Evolutionary conservation across 1,140 invertebrate species (phyloP).

Genomic region (Drosophila sturtevanti): DNA sequence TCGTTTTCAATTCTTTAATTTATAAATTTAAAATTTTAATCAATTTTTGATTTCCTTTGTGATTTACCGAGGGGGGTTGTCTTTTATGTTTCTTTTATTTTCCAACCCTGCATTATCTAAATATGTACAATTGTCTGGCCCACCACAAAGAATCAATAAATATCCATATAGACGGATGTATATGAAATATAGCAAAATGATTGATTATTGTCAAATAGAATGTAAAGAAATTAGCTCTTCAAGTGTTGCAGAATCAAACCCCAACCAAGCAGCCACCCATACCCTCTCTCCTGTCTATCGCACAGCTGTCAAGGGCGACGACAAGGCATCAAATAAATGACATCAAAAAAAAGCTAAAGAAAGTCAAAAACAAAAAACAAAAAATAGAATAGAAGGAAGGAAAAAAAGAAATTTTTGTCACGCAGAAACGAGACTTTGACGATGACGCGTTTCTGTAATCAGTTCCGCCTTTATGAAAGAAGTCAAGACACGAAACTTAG

Average conservation of each 20-base stretch:
- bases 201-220: conserved; percentile 56
- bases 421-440: conserved; percentile 49
- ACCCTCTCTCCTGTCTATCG: conserved; percentile 28
- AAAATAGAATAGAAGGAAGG: conserved; percentile 25
- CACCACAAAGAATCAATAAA: conserved; percentile 6
- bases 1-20: too few relatives aligned
- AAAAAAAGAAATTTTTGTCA: conserved; percentile 59
- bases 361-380: conserved; percentile 27
- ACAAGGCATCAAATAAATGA: conserved; percentile 71
- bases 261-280: neutral
- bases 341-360: conserved; percentile 20
- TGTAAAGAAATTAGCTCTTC: conserved; percentile 57
- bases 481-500: conserved; percentile 50
- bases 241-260: conserved; percentile 43
- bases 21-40: too few relatives aligned
- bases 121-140: neutral
- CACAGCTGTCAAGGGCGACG: conserved; percentile 67
- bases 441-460: conserved; percentile 68
- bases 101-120: neutral
- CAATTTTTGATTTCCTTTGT: too few relatives aligned
- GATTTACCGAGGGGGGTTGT: neutral
- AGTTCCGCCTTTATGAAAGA: conserved; percentile 76
- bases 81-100: neutral
- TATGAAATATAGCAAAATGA: conserved; percentile 45
- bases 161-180: neutral